Evolutionary conservation across 1,140 invertebrate species (phyloP), one percentile per base, ranked within the genome.

Genomic region (Catajapyx aquilonaris): DNA sequence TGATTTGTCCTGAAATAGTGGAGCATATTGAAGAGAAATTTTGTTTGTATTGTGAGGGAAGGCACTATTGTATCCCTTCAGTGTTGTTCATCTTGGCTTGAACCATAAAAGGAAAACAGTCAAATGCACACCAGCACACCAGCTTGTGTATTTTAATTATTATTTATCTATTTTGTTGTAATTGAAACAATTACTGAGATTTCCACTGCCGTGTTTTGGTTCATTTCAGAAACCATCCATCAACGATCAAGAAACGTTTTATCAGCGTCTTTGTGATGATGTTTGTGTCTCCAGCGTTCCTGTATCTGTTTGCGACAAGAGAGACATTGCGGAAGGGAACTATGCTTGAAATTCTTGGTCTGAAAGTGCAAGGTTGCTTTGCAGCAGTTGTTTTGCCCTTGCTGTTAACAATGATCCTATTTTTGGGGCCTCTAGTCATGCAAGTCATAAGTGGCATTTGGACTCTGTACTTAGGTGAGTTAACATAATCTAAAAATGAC

Each of bases 221-320:
- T n/a, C n/a, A n/a, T n/a, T n/a, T n/a, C n/a, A 83, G 81, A 47
- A 75, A 87, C 53, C 81, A 90, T 59, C 80, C 84, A 4, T 66
- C 72, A n/a, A 84, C 74, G 2, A 86, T 93, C 42, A 87, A 84
- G 49, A 71, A 69, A 54, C 67, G 86, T 51, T 90, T 88, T 53
- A 65, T 81, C 33, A 87, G 84, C 59, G 81, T 85, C 1, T 71
- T 73, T 41, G 56, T 80, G 38, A 78, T 87, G 57, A 73, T 76
- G 56, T 50, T 85, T 31, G 48, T 88, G 31, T 76, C 81, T 13
- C 81, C 83, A 31, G 53, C 72, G 38, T 73, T 81, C 43, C 61
- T 85, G 11, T 76, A 78, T 47, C 64, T 66, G 40, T 74, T 75
- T 41, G 59, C 77, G 5, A 63, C 66, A 30, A 62, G 69, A 40